Evolutionary conservation across 2,797 vertebrate genomes (phyloP).

Genomic region (Calcarius lapponicus): DNA sequence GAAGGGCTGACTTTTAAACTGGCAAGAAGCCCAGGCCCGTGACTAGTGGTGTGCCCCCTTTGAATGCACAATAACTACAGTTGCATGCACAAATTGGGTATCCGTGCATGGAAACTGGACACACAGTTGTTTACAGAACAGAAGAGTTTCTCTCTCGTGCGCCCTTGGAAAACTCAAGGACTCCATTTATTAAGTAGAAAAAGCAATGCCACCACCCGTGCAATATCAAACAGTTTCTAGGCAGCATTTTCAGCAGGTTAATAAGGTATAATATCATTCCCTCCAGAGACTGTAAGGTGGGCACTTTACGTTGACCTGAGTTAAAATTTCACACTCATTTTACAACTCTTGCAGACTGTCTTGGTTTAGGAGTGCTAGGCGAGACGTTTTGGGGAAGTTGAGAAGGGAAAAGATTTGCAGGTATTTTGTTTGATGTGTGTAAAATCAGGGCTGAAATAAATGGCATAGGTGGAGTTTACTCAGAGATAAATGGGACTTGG

Average conservation of each 20-base stretch:
- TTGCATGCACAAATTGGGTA: slow-evolving; percentile 65
- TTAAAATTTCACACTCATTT: slow-evolving; percentile 48
- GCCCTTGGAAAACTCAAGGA: neutral
- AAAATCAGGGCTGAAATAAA: slow-evolving; percentile 42
- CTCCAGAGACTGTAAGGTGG: slow-evolving; percentile 18
- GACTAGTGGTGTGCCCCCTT: slow-evolving; percentile 58
- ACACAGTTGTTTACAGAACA: slow-evolving; percentile 61
- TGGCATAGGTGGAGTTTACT: neutral
- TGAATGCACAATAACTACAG: slow-evolving; percentile 68
- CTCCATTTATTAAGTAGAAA: slow-evolving; percentile 22
- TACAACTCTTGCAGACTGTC: neutral
- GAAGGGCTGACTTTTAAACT: slow-evolving; percentile 69
- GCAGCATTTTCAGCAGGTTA: neutral
- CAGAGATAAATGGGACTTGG: slow-evolving; percentile 49
- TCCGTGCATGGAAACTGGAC: slow-evolving; percentile 63
- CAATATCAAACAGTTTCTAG: neutral
- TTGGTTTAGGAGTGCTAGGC: neutral
- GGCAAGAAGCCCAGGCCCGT: slow-evolving; percentile 66
- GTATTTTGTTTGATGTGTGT: slow-evolving; percentile 39
- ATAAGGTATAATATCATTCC: neutral
- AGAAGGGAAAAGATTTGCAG: slow-evolving; percentile 27
- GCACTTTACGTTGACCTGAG: slow-evolving; percentile 16
- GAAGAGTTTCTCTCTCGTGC: slow-evolving; percentile 14
- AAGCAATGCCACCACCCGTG: neutral
- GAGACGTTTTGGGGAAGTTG: neutral